Evolutionary conservation across 2,113 vertebrate genomes (phyloP).

Genomic region (Noctilio leporinus): DNA sequence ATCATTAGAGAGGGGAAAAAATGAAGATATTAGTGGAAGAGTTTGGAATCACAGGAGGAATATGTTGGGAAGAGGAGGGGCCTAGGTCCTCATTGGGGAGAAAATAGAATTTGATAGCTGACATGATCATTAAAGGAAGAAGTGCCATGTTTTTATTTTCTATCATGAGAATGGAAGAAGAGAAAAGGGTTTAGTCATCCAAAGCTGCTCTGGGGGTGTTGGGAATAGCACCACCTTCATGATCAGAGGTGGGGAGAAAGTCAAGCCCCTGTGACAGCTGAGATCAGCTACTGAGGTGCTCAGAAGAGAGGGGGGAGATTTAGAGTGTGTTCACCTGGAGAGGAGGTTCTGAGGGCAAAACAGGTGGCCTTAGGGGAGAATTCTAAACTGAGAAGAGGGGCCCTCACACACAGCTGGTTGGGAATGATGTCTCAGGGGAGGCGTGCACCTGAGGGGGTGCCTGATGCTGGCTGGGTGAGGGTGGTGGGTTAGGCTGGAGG

Average conservation of each 20-base stretch:
- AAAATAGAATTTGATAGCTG: not conserved
- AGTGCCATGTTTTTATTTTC: not conserved
- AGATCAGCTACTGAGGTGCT: not conserved
- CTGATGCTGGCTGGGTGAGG: not conserved
- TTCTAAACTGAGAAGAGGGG: not conserved
- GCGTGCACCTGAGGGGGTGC: rapidly evolving
- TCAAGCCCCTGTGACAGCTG: not conserved
- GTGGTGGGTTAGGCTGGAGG: not conserved
- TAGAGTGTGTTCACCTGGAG: not conserved
- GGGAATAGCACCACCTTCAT: not conserved
- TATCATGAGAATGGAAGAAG: not conserved
- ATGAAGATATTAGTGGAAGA: not conserved
- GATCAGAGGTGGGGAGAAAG: not conserved
- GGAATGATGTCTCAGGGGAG: not conserved
- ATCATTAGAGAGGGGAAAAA: not conserved
- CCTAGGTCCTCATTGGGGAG: not conserved
- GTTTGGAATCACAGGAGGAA: not conserved
- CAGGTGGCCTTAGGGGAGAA: no score
- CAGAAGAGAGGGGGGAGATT: not conserved
- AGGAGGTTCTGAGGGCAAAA: not conserved
- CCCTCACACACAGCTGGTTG: not conserved
- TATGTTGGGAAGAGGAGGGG: not conserved
- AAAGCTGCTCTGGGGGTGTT: not conserved
- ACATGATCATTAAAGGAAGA: not conserved
- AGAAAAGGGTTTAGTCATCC: not conserved